Evolutionary conservation across 2,797 vertebrate species (phyloP), one percentile per base, ranked within the genome.

Genomic region (Gobionotothen gibberifrons): DNA sequence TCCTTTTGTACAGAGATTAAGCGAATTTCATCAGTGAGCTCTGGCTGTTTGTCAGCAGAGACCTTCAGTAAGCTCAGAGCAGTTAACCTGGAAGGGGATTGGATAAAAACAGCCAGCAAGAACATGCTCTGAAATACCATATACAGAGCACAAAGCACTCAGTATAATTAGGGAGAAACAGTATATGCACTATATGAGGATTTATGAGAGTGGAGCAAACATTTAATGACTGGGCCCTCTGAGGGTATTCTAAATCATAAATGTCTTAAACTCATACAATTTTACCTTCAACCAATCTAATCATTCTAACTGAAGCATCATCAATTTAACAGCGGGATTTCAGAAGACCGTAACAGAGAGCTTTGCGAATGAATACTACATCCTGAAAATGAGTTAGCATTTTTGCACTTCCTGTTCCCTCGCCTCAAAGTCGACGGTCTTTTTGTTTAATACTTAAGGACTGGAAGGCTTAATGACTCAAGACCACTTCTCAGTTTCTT

Each of bases 1-100:
- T 76, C 77, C 81, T 84, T 74, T 90, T 79, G 85, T 86, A 82
- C 54, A 74, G 65, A 73, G 65, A 87, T 87, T 69, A 77, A 76
- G 68, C 60, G 70, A 29, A 71, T 88, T 89, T 89, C 39, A 89
- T 89, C 78, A 53, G 72, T 56, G 72, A 40, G 52, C 10, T 53
- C 80, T 54, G 75, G 59, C 57, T 55, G 59, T 68, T 82, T 22
- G 17, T 70, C 58, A 58, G 66, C 57, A 7, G 56, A 72, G 57
- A 71, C 68, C 46, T 14, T 61, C 29, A 22, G 57, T 56, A 42
- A 62, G 51, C 62, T 56, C 43, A 16, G 43, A 56, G 21, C 49
- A 62, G 57, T 70, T 69, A 57, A 82, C 83, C 74, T 75, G 43
- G 52, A 77, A 81, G 48, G 44, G 72, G 74, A 83, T 64, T 68